A percentile compares a stretch with the other conserved stretches of the same genome.
Evolutionary conservation across 2,888 invertebrate species (phyloP).

Genomic region (Cordylochernes scorpioides): DNA sequence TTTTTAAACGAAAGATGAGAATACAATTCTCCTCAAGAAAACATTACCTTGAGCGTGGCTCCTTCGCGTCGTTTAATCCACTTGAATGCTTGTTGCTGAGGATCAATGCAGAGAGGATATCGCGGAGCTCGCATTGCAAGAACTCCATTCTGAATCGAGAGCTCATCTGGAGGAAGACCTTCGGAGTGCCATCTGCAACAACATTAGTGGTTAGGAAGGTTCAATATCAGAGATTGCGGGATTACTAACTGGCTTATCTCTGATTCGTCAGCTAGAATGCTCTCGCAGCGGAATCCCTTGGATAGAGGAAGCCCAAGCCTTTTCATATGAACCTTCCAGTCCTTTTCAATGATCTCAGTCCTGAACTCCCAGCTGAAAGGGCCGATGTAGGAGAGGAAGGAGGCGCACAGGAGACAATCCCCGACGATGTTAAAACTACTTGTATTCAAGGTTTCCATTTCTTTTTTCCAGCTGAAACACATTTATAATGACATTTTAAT

Average conservation of each 20-base stretch:
- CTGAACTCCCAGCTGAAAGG: slow-evolving; percentile 70
- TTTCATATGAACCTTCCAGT: slow-evolving; percentile 44
- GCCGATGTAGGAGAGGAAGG: slow-evolving; percentile 58
- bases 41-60: too few species aligned
- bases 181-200: slow-evolving; percentile 56
- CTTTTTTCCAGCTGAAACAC: slow-evolving; percentile 38
- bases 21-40: too few species aligned
- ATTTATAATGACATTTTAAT: neutral
- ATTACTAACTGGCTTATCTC: slow-evolving; percentile 47
- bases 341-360: slow-evolving; percentile 45
- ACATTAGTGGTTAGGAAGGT: too few species aligned
- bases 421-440: slow-evolving; percentile 49
- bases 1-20: too few species aligned
- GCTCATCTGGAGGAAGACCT: slow-evolving; percentile 60
- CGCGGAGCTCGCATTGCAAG: slow-evolving; percentile 49
- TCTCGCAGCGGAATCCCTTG: slow-evolving; percentile 40
- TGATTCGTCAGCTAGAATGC: slow-evolving; percentile 50
- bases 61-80: slow-evolving; percentile 67
- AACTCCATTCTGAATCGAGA: slow-evolving; percentile 73
- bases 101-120: slow-evolving; percentile 74
- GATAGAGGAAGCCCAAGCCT: slow-evolving; percentile 44
- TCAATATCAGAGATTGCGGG: too few species aligned
- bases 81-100: slow-evolving; percentile 61
- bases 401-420: slow-evolving; percentile 50
- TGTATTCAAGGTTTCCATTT: slow-evolving; percentile 39